Evolutionary conservation across 1,140 invertebrate genomes (phyloP), one percentile per base, ranked within the genome.

Genomic region (Polypedilum pembai): DNA sequence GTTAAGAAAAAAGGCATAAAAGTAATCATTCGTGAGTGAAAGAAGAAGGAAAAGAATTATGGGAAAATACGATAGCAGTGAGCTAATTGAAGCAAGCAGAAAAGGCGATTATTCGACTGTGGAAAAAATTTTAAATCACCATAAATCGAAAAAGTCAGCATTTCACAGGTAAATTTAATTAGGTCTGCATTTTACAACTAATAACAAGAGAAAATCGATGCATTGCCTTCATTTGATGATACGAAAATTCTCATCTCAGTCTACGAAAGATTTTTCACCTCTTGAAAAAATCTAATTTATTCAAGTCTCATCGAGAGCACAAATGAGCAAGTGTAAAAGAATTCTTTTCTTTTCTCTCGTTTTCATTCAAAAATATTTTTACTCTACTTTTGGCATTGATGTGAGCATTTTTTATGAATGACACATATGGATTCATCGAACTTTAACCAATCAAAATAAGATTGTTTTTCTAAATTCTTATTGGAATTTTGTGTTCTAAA

Each of bases 61-160:
- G 65, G 65, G 65, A 8, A 69, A 69, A 69, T 69, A 69, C 65
- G 65, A 69, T 69, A 69, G 65, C 17, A 69, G 65, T 83, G 95
- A 98, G 85, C 88, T 98, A 83, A 87, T 98, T 82, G 94, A 98
- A 82, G 96, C 94, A 79, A 94, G 94, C 77, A 89, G 95, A 79
- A 94, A 90, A 84, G 96, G 95, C 81, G 94, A 96, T 84, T 87
- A 91, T 78, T 85, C 87, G 76, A 88, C 91, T 77, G 93, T 97
- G 73, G 94, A 96, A 83, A 96, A 96, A 86, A 92, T 97, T 80
- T 85, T 98, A 77, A 89, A 87, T 79, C 91, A 93, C 83, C 65
- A 90, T 92, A 87, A 91, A 91, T 77, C 95, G 93, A 87, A 92
- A 92, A 87, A 93, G 91, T 86, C 94, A 94, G 85, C 94, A 94